phyloP scores from a whole-genome alignment of 2,113 vertebrate genomes.

The Sinosuthora webbiana region DNA sequence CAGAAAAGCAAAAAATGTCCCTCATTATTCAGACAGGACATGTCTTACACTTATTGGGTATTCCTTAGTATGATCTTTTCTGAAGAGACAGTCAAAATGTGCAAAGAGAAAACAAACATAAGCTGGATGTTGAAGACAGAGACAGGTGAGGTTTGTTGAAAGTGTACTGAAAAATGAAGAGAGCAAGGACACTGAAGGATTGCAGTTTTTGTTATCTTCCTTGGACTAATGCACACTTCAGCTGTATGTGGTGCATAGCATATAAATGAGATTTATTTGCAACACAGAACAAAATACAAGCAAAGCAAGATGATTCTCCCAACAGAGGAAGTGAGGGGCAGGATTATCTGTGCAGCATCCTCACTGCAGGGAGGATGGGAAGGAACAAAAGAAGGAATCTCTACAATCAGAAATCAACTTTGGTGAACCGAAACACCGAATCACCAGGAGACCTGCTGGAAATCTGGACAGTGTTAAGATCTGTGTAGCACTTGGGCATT shows the following conservation, averaged over 20 bases:
- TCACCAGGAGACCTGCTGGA: neutral
- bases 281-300: neutral
- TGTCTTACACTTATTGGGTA: neutral
- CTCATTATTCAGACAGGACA: neutral
- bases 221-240: neutral
- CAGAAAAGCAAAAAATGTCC: neutral
- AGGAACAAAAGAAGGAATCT: neutral
- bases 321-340: neutral
- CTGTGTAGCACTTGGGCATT: neutral
- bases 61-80: neutral
- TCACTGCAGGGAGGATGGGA: neutral
- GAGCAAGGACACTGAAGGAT: neutral
- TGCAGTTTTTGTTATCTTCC: neutral
- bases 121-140: neutral
- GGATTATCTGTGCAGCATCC: neutral
- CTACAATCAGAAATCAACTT: neutral
- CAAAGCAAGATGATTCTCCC: neutral
- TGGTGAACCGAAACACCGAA: neutral
- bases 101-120: neutral
- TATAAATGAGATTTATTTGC: conserved; percentile 27
- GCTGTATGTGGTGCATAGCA: neutral
- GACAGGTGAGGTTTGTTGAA: neutral
- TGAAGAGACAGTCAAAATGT: neutral
- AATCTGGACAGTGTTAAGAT: neutral
- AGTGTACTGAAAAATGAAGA: neutral